phyloP scores from a whole-genome alignment of 1,140 invertebrate genomes.

The Neoseiulus cucumeris region DNA sequence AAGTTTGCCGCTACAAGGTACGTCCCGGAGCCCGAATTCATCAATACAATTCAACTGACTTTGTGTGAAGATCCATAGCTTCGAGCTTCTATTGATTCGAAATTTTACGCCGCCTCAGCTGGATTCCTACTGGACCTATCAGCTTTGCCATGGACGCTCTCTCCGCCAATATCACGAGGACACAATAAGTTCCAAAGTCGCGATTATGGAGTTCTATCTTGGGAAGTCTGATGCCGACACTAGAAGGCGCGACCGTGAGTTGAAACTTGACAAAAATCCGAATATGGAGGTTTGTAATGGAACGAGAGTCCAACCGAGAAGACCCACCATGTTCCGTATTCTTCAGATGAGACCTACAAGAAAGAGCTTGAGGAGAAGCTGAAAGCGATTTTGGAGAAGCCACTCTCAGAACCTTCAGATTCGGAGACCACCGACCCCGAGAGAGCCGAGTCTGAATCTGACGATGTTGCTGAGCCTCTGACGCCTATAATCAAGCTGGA shows the following conservation, averaged over 20 bases:
- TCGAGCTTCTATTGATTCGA: neutral
- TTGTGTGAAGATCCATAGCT: neutral
- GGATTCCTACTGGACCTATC: slow-evolving; percentile 92
- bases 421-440: too few species aligned
- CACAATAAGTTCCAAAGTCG: slow-evolving; percentile 40
- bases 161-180: slow-evolving; percentile 88
- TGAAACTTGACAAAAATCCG: too few species aligned
- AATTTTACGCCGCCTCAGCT: slow-evolving; percentile 31
- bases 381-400: slow-evolving; percentile 11
- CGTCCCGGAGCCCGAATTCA: neutral
- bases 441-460: slow-evolving; percentile 13
- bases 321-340: slow-evolving; percentile 10
- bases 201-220: slow-evolving; percentile 60
- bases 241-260: slow-evolving; percentile 29
- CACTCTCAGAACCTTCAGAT: neutral
- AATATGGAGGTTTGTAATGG: too few species aligned
- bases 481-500: slow-evolving; percentile 55
- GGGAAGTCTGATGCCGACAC: slow-evolving; percentile 44
- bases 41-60: too few species aligned
- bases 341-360: slow-evolving; percentile 4
- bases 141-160: slow-evolving; percentile 76
- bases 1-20: slow-evolving; percentile 1
- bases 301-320: too few species aligned
- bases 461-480: too few species aligned
- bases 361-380: neutral